These are phyloP conservation scores for Drosophila niveifrons DNA, from an alignment of 2,888 invertebrate species.

Conservation along the genomic window DNA sequence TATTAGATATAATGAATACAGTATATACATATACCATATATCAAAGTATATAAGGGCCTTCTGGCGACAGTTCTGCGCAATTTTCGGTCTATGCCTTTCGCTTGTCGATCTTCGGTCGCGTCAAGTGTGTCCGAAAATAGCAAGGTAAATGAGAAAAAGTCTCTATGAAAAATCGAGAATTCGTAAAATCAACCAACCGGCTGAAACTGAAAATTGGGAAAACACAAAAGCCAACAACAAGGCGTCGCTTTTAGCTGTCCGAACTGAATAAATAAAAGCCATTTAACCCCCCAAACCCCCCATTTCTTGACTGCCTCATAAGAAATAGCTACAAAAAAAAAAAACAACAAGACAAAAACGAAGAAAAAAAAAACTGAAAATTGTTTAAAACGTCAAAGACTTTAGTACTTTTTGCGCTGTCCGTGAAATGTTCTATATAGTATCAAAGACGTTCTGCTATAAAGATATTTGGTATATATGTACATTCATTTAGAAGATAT, in stretches of 20 bases:
- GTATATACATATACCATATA: conserved; percentile 13
- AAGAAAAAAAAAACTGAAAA: conserved; percentile 41
- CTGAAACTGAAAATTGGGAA: conserved; percentile 32
- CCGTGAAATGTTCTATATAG: conserved; percentile 53
- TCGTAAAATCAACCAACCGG: conserved; percentile 40
- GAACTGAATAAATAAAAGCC: conserved; percentile 70
- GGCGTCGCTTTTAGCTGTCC: conserved; percentile 53
- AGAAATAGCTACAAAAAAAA: conserved; percentile 43
- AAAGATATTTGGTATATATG: conserved; percentile 5
- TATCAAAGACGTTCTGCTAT: conserved; percentile 24
- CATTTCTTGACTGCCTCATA: conserved; percentile 13
- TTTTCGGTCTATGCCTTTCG: conserved; percentile 66
- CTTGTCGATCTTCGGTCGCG: conserved; percentile 67
- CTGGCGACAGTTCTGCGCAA: conserved; percentile 78
- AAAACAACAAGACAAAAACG: conserved; percentile 29
- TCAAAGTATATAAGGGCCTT: conserved; percentile 71
- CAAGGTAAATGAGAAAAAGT: conserved; percentile 71
- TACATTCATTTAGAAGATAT: neutral
- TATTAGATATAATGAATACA: conserved; percentile 29
- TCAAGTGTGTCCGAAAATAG: conserved; percentile 81
- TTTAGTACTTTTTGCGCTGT: conserved; percentile 67
- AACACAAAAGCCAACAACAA: conserved; percentile 45
- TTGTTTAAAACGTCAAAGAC: conserved; percentile 71
- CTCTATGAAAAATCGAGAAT: conserved; percentile 39
- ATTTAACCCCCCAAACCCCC: conserved; percentile 19